Evolutionary conservation across 2,888 invertebrate species (phyloP).

Genomic region (Liopterus haemorrhoidalis): DNA sequence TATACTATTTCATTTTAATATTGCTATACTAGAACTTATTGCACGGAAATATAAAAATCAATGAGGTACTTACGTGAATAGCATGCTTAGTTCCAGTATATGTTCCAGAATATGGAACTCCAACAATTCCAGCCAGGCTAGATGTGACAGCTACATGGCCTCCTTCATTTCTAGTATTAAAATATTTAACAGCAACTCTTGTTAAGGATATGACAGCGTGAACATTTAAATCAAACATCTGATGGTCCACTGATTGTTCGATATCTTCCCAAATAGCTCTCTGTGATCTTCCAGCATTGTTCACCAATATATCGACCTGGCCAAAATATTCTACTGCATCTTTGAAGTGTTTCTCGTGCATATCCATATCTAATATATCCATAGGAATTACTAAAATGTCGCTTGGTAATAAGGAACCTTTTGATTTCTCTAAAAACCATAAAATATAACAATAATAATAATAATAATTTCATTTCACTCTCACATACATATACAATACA

Average conservation of each 20-base stretch:
- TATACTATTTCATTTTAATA: too few species aligned
- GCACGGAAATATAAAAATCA: slow-evolving; percentile 3
- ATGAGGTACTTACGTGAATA: slow-evolving; percentile 54
- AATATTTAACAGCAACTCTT: slow-evolving; percentile 62
- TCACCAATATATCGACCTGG: slow-evolving; percentile 67
- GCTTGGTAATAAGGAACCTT: slow-evolving; percentile 47
- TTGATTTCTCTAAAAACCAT: slow-evolving; percentile 42
- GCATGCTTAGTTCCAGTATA: slow-evolving; percentile 74
- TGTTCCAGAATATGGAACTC: slow-evolving; percentile 60
- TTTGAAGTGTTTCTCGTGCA: slow-evolving; percentile 57
- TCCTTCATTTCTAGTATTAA: slow-evolving; percentile 49
- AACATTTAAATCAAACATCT: slow-evolving; percentile 72
- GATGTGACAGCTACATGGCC: slow-evolving; percentile 73
- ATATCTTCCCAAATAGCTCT: slow-evolving; percentile 67
- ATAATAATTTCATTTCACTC: too few species aligned
- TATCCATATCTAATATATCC: slow-evolving; percentile 57
- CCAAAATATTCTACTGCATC: slow-evolving; percentile 63
- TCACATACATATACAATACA: too few species aligned
- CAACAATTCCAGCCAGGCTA: slow-evolving; percentile 65
- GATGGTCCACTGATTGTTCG: slow-evolving; percentile 62
- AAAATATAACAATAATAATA: too few species aligned
- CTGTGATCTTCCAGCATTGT: slow-evolving; percentile 78
- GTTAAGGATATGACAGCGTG: slow-evolving; percentile 66
- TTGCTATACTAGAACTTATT: slow-evolving; percentile 4
- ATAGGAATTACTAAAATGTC: slow-evolving; percentile 65